Conservation (phyloP, 2,113 vertebrate species). For the Oncorhynchus tshawytscha region DNA sequence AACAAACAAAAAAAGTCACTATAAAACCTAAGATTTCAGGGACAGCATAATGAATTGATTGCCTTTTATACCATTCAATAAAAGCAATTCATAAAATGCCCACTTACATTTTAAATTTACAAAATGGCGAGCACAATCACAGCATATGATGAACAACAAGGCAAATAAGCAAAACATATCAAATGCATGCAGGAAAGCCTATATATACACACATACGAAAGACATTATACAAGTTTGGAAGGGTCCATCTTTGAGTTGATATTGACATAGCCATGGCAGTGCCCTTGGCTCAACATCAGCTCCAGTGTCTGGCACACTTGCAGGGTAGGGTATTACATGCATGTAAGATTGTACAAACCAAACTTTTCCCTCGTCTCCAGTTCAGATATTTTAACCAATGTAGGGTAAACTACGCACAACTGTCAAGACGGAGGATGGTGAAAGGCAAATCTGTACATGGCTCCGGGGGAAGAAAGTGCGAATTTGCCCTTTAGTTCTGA, state of each 20-base stretch:
- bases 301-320: background rate
- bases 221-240: conserved; percentile 2
- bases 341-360: conserved; percentile 16
- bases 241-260: too few species aligned
- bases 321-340: conserved; percentile 8
- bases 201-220: conserved; percentile 53
- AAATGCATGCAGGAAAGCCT: conserved; percentile 26
- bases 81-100: conserved; percentile 21
- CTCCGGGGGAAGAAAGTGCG: too few species aligned
- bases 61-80: conserved; percentile 11
- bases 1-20: conserved; percentile 51
- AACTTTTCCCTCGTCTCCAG: background rate
- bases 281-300: conserved; percentile 23
- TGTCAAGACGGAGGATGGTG: conserved; percentile 52
- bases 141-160: conserved; percentile 32
- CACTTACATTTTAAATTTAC: conserved; percentile 11
- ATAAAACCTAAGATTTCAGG: conserved; percentile 36
- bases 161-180: conserved; percentile 52
- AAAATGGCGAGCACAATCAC: conserved; percentile 44
- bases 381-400: conserved; percentile 34
- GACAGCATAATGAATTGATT: conserved; percentile 33
- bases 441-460: conserved; percentile 46
- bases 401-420: conserved; percentile 44
- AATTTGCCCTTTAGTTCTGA: conserved; percentile 44
- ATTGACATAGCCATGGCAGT: background rate